Evolutionary conservation across 2,797 vertebrate genomes (phyloP).

Genomic region (Acrossocheilus wenchowensis): DNA sequence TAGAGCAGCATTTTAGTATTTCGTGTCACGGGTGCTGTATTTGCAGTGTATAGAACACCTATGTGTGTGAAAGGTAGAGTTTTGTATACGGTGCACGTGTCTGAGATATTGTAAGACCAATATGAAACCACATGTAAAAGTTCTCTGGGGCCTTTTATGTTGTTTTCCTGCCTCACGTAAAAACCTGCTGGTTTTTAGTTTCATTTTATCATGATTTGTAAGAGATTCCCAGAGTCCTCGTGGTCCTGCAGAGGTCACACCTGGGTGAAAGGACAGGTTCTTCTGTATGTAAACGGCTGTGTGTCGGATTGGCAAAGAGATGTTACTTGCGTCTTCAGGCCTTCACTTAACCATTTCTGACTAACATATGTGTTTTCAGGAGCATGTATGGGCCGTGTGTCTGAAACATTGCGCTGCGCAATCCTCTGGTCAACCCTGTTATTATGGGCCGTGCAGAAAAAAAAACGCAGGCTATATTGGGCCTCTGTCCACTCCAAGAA

Average conservation of each 20-base stretch:
- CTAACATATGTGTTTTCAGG: conserved; percentile 2
- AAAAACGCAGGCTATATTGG: conserved; percentile 39
- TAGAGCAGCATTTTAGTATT: background rate
- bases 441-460: conserved; percentile 36
- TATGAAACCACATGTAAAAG: conserved; percentile 37
- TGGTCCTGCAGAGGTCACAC: conserved; percentile 8
- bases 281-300: background rate
- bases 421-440: conserved; percentile 26
- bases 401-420: background rate
- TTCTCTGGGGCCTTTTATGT: conserved; percentile 22
- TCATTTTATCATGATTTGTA: background rate
- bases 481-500: conserved; percentile 26
- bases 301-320: background rate
- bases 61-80: background rate
- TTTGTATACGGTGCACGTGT: background rate
- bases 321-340: background rate
- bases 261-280: background rate
- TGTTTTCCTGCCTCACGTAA: background rate
- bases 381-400: background rate
- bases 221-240: background rate
- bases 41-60: background rate
- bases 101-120: conserved; percentile 8
- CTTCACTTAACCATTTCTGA: conserved; percentile 8
- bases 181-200: background rate
- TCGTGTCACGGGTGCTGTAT: background rate